Evolutionary conservation across 2,113 vertebrate genomes (phyloP), one percentile per base, ranked within the genome.

Genomic region (Uropsilus gracilis): DNA sequence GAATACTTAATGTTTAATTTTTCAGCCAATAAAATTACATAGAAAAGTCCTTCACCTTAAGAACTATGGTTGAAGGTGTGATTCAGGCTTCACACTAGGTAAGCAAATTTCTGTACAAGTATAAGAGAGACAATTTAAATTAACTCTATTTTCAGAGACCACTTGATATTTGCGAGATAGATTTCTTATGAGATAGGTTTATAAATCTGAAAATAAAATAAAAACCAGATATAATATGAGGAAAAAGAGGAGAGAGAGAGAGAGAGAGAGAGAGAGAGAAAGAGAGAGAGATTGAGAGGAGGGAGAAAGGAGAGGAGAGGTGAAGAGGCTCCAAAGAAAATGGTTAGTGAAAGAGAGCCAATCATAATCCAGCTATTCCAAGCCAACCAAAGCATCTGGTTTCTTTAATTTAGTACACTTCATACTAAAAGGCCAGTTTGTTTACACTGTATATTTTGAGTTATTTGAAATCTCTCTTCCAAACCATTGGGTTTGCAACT

Each of bases 361-460:
- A 69, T 95, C 94, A 95, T 68, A 97, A 95, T 93, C 89, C 32
- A 59, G 55, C 86, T 69, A 77, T 73, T 95, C 86, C 95, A 95
- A 97, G 94, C 94, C 92, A 95, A 93, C 90, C 85, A 95, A 97
- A 96, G 97, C 94, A 95, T 95, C 90, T 97, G 97, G 95, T 94
- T 95, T 96, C 91, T 94, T 96, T 97, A 94, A 97, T 97, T 96
- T 90, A 95, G 96, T 93, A 97, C 95, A 96, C 96, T 97, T 96
- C 72, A 97, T 92, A 89, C 80, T 90, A 93, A 96, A 97, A 96
- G 96, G 94, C 90, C 63, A 81, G 82, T 85, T 94, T 97, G 90
- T 97, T 97, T 97, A 97, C 81, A 94, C 82, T 94, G 96, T 91
- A 96, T 97, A 96, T 96, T 96, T 95, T 95, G 94, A 97, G 97